Evolutionary conservation across 2,797 vertebrate genomes (phyloP), one percentile per base, ranked within the genome.

Genomic region (Melanotaenia boesemani): DNA sequence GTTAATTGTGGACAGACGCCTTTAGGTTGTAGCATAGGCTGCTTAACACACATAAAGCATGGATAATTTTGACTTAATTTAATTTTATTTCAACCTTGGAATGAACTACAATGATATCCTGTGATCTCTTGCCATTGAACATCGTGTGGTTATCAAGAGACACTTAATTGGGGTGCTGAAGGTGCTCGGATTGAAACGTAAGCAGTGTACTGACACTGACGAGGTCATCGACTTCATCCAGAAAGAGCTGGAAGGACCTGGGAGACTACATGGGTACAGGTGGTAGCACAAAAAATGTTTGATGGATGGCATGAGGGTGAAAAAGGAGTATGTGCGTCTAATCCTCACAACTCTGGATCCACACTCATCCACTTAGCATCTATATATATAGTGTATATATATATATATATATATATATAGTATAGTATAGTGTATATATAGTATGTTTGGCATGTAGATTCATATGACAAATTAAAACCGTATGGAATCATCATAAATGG

Each of bases 211-310:
- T 28, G 28, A 28, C 28, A 28, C 28, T n/a, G 58, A 0, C 9
- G 18, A 36, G 5, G 57, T 36, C 20, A n/a, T 34, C 0, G 56
- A 59, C 16, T 59, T 59, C 30, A 59, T 59, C 18, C 18, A 18
- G 18, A 15, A 59, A 4, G 15, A 59, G 57, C 57, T 36, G 30
- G 18, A 20, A 34, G 57, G 57, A n/a, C 30, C 57, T 12, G 30
- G 57, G 30, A 59, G 30, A 20, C 57, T 59, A 18, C 16, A 34
- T 59, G 57, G 57, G 1, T 59, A 59, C 16, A 59, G 56, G 16
- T 58, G 56, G 28, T 34, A 59, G 30, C 16, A 59, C 30, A 37
- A 59, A 59, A 58, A 59, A 59, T 58, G 30, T 30, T 30, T n/a
- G 36, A 37, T 11, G 8, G 9, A 37, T 37, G 36, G 36, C 8